Conservation (phyloP, 2,797 vertebrate genomes). For the Lepilemur septentrionalis region DNA sequence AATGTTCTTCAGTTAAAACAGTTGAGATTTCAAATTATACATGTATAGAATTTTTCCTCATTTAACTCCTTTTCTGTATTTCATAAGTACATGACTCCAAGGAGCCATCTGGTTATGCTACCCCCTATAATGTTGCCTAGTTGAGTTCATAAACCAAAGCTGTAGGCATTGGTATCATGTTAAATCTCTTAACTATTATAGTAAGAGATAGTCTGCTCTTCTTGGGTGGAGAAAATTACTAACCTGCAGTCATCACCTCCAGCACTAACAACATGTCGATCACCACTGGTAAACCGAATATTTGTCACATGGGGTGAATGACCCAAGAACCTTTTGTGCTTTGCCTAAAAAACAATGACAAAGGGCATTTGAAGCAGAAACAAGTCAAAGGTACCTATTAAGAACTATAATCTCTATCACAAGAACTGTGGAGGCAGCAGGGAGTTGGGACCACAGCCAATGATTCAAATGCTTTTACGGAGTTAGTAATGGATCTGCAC, state of each 20-base stretch:
- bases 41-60: neutral
- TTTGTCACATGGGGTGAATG: conserved; percentile 98
- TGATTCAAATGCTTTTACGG: neutral
- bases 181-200: neutral
- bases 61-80: neutral
- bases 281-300: conserved; percentile 94
- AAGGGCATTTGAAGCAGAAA: neutral
- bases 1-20: neutral
- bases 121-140: neutral
- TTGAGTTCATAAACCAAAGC: neutral
- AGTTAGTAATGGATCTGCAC: neutral
- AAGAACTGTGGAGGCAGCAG: neutral
- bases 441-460: neutral
- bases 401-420: neutral
- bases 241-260: conserved; percentile 98
- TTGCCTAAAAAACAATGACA: conserved; percentile 87
- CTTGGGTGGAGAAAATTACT: neutral
- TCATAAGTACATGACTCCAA: neutral
- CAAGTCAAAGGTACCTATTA: neutral
- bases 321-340: conserved; percentile 98
- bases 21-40: neutral
- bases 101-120: neutral
- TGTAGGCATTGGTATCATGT: neutral
- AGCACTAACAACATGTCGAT: conserved; percentile 94
- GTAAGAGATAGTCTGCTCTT: neutral